These are phyloP conservation scores for Drosophila quinaria DNA, from an alignment of 2,888 invertebrate species.

Conservation along the genomic window DNA sequence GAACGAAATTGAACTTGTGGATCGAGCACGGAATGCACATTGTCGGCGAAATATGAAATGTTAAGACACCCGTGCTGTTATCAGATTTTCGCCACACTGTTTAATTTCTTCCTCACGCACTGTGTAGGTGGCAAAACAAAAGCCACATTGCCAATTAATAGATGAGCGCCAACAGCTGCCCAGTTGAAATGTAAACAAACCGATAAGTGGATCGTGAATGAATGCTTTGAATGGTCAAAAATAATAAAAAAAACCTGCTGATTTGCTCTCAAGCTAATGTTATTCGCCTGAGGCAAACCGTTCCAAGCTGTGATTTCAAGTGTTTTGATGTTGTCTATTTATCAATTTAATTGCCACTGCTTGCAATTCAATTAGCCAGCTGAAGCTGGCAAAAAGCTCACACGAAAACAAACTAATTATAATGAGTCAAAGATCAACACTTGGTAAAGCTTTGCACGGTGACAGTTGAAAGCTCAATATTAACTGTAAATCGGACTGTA, in stretches of 20 bases:
- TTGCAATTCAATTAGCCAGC: conserved; percentile 46
- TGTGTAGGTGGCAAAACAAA: conserved; percentile 40
- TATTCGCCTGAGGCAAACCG: conserved; percentile 27
- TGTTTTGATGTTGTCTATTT: conserved; percentile 46
- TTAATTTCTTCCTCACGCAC: conserved; percentile 8
- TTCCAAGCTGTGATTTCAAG: conserved; percentile 52
- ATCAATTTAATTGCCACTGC: conserved; percentile 48
- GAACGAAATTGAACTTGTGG: neutral
- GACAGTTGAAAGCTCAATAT: conserved; percentile 14
- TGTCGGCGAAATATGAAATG: neutral
- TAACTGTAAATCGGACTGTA: conserved; percentile 11
- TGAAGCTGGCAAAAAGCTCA: conserved; percentile 27
- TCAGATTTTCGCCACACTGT: neutral
- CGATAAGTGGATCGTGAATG: conserved; percentile 47
- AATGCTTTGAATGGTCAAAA: conserved; percentile 19
- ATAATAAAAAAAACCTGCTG: conserved; percentile 22
- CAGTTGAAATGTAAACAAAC: conserved; percentile 57
- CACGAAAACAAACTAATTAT: conserved; percentile 1
- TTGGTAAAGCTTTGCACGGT: conserved; percentile 14
- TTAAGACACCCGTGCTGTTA: neutral
- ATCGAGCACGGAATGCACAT: neutral
- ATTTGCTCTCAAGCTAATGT: conserved; percentile 35
- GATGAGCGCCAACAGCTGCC: conserved; percentile 43
- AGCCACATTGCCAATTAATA: conserved; percentile 53
- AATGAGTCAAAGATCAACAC: conserved; percentile 18